These are phyloP conservation scores for Portunus trituberculatus DNA, from an alignment of 1,140 invertebrate species.

Conservation along the genomic window DNA sequence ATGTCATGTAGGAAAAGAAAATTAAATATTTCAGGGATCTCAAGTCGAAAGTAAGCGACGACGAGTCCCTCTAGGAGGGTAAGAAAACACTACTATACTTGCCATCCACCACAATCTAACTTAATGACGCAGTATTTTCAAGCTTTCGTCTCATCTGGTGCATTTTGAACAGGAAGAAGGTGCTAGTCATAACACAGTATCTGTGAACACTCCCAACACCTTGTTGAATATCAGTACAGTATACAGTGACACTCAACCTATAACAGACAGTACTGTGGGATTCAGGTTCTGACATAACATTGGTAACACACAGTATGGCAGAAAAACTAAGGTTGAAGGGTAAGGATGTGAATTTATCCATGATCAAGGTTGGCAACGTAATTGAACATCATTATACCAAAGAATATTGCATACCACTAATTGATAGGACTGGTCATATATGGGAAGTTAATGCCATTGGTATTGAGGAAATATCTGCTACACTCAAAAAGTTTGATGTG, in stretches of 20 bases:
- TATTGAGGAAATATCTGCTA: background rate
- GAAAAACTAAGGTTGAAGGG: conserved; percentile 7
- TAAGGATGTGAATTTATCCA: conserved; percentile 29
- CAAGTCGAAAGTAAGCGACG: background rate
- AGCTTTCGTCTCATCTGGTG: background rate
- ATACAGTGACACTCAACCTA: no score
- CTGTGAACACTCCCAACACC: no score
- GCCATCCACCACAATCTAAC: no score
- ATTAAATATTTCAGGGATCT: no score
- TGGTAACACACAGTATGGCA: background rate
- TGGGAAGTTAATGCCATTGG: background rate
- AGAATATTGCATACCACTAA: background rate
- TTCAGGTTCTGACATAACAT: no score
- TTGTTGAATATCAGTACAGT: background rate
- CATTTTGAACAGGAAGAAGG: background rate
- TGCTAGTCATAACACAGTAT: no score
- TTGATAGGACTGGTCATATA: background rate
- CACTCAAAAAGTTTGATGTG: no score
- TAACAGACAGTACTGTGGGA: background rate
- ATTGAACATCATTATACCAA: background rate
- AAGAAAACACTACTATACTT: background rate
- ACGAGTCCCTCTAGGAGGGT: background rate
- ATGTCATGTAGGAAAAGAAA: no score
- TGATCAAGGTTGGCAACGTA: conserved; percentile 18
- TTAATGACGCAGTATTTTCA: background rate